Base-by-base conservation (phyloP, 2,113 vertebrate genomes). In the Leptobrachium leishanense region DNA sequence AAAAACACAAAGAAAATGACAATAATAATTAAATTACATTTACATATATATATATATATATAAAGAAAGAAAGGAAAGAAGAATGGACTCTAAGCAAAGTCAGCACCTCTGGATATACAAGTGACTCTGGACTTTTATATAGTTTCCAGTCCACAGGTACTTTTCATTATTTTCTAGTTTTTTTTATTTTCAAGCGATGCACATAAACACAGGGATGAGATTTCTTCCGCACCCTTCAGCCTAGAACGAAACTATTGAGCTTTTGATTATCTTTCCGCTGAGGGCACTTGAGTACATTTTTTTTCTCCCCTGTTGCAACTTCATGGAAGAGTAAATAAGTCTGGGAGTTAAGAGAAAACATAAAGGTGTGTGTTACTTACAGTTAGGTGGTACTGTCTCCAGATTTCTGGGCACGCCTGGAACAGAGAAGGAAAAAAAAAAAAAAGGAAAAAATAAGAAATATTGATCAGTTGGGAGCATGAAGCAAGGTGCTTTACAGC, bases 361-460 rank as follows among this genome's bases (percentile, higher is more conserved):
- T 88, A 90, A 90, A 91, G 85, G 91, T 92, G 89, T 90, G 92
- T 92, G 20, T 86, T 93, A 94, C 97, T 98, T 93, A 99, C 97
- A 71, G 97, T 97, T 90, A 96, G 90, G 91, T 98, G 96, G 90
- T 96, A 99, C 92, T 99, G 97, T 89, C 96, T 97, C 97, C 97
- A 99, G 92, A 97, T 94, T 91, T 99, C 96, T 90, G 97, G 95
- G 90, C 97, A 99, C 87, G 90, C 93, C 97, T 99, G 91, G 89
- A 94, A 94, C 91, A 94, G 92, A 92, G 93, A 93, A 93, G 20
- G 20, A 31, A 31, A 31, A 31, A 31, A 31, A 31, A 31, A 31
- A 31, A 31, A 31, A 31, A 31, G 20, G 20, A 31, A 31, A 31
- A 31, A 31, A 59, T 46, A 65, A 31, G 13, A 79, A 42, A 79